Evolutionary conservation across 2,797 vertebrate species (phyloP).

Genomic region (Eulemur albifrons): DNA sequence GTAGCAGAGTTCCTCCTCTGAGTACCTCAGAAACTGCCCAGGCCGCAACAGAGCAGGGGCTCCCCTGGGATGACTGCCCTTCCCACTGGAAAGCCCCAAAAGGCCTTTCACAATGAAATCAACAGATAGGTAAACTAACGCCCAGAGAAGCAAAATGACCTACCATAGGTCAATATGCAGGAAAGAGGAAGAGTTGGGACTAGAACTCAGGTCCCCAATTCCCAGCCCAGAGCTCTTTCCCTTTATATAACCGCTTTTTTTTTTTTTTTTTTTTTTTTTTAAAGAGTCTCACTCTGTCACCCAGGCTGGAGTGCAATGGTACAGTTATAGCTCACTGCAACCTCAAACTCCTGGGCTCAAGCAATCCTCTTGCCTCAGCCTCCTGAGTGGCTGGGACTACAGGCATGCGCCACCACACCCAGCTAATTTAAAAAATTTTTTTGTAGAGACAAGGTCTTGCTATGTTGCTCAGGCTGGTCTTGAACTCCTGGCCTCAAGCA

Average conservation of each 20-base stretch:
- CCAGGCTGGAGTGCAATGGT: neutral
- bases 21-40: neutral
- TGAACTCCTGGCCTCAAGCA: neutral
- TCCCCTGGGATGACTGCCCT: neutral
- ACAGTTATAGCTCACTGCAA: neutral
- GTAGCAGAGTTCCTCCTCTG: neutral
- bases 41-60: neutral
- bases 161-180: neutral
- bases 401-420: neutral
- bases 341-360: neutral
- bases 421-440: neutral
- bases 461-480: neutral
- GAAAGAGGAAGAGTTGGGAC: neutral
- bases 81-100: neutral
- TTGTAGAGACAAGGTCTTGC: neutral
- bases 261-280: neutral
- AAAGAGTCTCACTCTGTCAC: neutral
- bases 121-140: neutral
- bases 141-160: neutral
- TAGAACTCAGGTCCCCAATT: neutral
- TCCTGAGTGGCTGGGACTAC: neutral
- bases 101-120: neutral
- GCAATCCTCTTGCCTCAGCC: neutral
- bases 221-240: neutral
- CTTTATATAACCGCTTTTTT: neutral